Base-by-base conservation (phyloP, 2,888 invertebrate species). In the Mimumesa dahlbomi region DNA sequence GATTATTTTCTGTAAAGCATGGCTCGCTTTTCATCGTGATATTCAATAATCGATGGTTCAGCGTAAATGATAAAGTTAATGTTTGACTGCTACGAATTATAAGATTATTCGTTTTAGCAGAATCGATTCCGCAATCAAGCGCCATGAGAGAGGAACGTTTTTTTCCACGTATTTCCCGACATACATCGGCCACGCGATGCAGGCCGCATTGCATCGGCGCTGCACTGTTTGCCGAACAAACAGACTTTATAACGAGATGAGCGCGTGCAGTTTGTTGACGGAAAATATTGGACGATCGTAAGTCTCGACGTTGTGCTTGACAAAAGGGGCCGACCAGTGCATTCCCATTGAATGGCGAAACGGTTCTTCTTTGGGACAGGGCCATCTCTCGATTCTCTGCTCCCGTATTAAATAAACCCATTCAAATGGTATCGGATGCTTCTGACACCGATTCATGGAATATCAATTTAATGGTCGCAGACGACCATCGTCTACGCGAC, bases 211-310 rank as follows among this genome's bases (percentile, higher is more conserved):
- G 62, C 78, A 77, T 77, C 69, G 75, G 25, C 64, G 53, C 43
- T 50, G 61, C 67, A 64, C 69, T 83, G 72, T 84, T 84, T 83
- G 74, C 69, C 73, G 77, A 77, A 77, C 80, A 83, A 84, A 83
- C 81, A 84, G 79, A 81, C 82, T 80, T 82, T 77, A 80, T 84
- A 83, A 83, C 79, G 79, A 83, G 82, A 82, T 75, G 77, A 81
- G 67, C 77, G 76, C 75, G 69, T 72, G 76, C 75, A 70, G 74
- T 59, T 57, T 73, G 77, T 81, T 75, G 81, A 82, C 71, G 71
- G 70, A 73, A 82, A 82, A 83, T 83, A 82, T 82, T 77, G 75
- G 64, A 73, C 75, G 75, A 79, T 77, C 75, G 74, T 75, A 79
- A 80, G 77, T 72, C 71, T 54, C 45, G 64, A 73, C 68, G 80